Base-by-base conservation (phyloP, 2,888 invertebrate genomes). In the Helleia helle region DNA sequence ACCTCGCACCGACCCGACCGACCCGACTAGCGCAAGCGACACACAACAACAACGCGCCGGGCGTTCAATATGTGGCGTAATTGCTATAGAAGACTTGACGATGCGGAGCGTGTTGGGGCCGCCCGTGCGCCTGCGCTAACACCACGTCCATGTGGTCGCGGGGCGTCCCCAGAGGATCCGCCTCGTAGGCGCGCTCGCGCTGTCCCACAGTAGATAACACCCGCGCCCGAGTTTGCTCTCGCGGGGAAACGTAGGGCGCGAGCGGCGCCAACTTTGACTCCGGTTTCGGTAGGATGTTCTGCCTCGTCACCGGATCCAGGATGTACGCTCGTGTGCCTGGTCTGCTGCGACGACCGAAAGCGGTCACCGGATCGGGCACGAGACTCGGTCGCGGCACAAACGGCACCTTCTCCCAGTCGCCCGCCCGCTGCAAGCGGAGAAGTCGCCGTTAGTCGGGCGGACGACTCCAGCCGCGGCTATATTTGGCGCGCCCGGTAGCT, bases 351-450 rank as follows among this genome's bases (percentile, higher is more conserved):
- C 89, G 89, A 38, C 94, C 94, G 87, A 91, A 94, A 52, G 93
- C 94, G 54, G 94, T 94, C 71, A 93, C 89, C 51, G 94, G 94
- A 69, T 93, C 93, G 54, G 93, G 90, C 57, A 94, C 91, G 74
- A 93, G 88, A 65, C 93, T 93, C 61, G 94, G 94, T 56, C 94
- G 88, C 56, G 94, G 93, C 63, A 94, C 94, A 81, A 88, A 91
- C 62, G 94, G 94, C 77, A 93, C 92, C 88, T 93, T 93, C 83
- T 94, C 93, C 94, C 94, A 94, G 64, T 94, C 93, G 65, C 93
- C 91, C 73, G 88, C 88, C 83, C 89, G 91, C 92, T 92, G 90
- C 84, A 90, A 90, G 84, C 76, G 76, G 71, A 83, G 68, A 85
- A 83, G 64, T 79, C 75, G 73, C 76, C 80, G 76, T 83, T 85